phyloP scores from a whole-genome alignment of 2,113 vertebrate species.

The Psittacus erithacus region DNA sequence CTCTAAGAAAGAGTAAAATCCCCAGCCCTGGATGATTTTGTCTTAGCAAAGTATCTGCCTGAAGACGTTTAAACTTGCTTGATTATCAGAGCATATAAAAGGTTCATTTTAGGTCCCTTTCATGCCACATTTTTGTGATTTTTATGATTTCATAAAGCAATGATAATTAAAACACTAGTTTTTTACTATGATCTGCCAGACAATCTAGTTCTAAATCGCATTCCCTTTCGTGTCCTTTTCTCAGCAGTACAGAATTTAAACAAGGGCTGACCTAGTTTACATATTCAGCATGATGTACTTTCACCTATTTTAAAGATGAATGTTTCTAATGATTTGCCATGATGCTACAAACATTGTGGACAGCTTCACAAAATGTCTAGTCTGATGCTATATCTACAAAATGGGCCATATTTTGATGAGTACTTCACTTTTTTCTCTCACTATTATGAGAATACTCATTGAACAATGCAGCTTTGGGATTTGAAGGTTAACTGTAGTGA shows the following conservation, averaged over 20 bases:
- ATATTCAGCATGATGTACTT: neutral
- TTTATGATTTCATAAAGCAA: conserved; percentile 20
- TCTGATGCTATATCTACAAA: neutral
- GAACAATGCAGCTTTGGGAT: neutral
- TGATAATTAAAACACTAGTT: conserved; percentile 8
- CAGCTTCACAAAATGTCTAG: neutral
- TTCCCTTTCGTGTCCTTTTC: neutral
- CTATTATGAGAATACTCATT: neutral
- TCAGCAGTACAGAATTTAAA: neutral
- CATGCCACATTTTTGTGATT: neutral
- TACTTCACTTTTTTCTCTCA: neutral
- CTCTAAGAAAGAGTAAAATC: neutral
- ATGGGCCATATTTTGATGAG: neutral
- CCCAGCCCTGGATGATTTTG: neutral
- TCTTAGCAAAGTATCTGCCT: neutral
- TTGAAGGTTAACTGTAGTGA: neutral
- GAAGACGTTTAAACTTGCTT: neutral
- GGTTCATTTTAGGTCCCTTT: neutral
- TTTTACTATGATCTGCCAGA: conserved; percentile 8
- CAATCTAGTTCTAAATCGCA: conserved; percentile 8
- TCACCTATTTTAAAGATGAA: neutral
- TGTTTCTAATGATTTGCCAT: neutral
- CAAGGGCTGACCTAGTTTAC: neutral
- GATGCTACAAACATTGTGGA: neutral
- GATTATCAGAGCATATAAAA: neutral